phyloP scores from a whole-genome alignment of 2,797 vertebrate genomes.

The Coreius guichenoti region DNA sequence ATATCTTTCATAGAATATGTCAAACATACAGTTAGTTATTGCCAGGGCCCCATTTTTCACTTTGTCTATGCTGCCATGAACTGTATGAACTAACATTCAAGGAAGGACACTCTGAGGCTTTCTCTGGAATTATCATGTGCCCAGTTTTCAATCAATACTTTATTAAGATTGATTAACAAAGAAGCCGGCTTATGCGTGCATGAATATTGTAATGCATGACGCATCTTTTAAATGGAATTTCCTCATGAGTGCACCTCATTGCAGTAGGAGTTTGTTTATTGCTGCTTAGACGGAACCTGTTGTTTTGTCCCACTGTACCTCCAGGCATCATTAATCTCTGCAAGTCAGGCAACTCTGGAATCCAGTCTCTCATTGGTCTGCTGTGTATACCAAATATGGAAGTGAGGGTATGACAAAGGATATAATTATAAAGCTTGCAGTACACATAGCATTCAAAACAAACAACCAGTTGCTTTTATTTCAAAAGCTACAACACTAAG shows the following conservation, averaged over 20 bases:
- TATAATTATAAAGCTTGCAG: conserved; percentile 8
- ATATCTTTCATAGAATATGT: neutral
- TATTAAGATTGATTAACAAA: neutral
- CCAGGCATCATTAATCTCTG: conserved; percentile 98
- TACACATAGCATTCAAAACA: neutral
- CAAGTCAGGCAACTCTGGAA: conserved; percentile 95
- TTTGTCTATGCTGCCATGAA: neutral
- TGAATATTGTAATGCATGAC: neutral
- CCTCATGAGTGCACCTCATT: neutral
- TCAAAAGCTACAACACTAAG: neutral
- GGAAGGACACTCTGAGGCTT: no score
- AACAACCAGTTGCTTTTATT: neutral
- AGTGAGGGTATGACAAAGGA: conserved; percentile 88
- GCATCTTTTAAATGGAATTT: neutral
- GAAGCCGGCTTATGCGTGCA: neutral
- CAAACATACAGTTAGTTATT: neutral
- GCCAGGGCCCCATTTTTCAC: neutral
- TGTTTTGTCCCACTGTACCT: conserved; percentile 32
- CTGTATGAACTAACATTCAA: no score
- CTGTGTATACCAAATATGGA: conserved; percentile 99
- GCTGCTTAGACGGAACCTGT: neutral
- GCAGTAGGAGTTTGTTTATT: neutral
- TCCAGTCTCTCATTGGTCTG: conserved; percentile 97
- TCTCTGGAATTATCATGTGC: neutral
- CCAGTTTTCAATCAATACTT: neutral